These are phyloP conservation scores for Xestia ashworthii DNA, from an alignment of 2,888 invertebrate genomes.

Conservation along the genomic window DNA sequence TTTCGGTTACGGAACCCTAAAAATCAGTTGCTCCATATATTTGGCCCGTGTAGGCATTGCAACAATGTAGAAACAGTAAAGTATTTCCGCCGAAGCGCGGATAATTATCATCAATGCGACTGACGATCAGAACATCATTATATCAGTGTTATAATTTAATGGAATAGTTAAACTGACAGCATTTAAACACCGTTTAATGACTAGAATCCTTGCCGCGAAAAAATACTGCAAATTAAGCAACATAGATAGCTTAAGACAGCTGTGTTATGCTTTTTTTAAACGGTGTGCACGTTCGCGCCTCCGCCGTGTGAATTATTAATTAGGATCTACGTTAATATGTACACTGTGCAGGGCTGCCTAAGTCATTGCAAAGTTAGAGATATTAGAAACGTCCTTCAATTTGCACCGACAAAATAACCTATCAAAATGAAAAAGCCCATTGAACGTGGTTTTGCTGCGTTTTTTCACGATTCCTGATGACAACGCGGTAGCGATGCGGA, in stretches of 20 bases:
- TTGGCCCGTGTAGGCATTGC: too few relatives aligned
- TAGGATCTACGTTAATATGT: neutral
- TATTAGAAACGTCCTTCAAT: neutral
- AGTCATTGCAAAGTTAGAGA: neutral
- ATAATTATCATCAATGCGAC: neutral
- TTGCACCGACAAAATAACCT: neutral
- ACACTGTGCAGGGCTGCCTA: conserved; percentile 1
- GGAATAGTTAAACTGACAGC: neutral
- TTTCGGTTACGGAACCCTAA: too few relatives aligned
- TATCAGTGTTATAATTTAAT: neutral
- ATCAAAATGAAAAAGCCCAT: neutral
- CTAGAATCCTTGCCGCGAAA: neutral
- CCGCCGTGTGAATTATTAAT: conserved; percentile 25
- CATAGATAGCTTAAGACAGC: neutral
- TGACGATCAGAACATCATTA: neutral
- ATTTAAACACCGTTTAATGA: neutral
- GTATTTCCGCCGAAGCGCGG: too few relatives aligned
- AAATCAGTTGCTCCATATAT: too few relatives aligned
- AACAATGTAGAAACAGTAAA: too few relatives aligned
- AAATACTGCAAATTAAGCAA: neutral
- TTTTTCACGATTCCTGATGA: too few relatives aligned
- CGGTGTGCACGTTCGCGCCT: neutral
- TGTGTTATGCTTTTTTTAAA: neutral
- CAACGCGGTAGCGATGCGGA: too few relatives aligned
- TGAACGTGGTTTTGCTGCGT: too few relatives aligned